These are phyloP conservation scores for Eupithecia abbreviata DNA, from an alignment of 2,888 invertebrate species.

Conservation along the genomic window DNA sequence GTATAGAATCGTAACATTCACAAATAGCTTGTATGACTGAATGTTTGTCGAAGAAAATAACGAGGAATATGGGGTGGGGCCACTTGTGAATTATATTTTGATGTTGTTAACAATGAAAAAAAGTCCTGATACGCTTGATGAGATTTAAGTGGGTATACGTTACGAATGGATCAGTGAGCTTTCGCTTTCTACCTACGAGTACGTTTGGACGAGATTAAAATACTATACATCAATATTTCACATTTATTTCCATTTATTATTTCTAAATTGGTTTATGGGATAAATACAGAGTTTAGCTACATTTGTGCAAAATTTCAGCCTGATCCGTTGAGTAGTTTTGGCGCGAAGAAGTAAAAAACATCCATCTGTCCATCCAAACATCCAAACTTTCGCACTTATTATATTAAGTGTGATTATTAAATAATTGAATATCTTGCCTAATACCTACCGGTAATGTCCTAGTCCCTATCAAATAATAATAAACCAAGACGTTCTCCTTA, in stretches of 20 bases:
- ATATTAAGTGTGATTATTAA: background rate
- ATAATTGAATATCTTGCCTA: background rate
- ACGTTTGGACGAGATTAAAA: background rate
- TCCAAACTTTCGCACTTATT: no score
- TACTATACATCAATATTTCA: background rate
- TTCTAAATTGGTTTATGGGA: no score
- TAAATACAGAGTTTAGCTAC: no score
- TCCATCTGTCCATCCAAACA: no score
- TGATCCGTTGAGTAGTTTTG: no score
- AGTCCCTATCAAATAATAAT: background rate
- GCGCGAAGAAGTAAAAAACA: no score
- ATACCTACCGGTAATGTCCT: background rate
- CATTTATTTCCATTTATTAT: no score
- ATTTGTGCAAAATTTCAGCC: no score
- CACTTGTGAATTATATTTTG: background rate
- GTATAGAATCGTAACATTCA: background rate
- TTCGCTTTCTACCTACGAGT: background rate
- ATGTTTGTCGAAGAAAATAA: slow-evolving; percentile 1
- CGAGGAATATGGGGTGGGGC: background rate
- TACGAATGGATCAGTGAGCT: background rate
- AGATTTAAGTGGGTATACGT: background rate
- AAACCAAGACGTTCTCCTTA: background rate
- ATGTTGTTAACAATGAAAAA: background rate
- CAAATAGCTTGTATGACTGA: background rate
- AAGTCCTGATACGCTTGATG: background rate